Conservation (phyloP, 2,888 invertebrate species). For the Hirtodrosophila cameraria region DNA sequence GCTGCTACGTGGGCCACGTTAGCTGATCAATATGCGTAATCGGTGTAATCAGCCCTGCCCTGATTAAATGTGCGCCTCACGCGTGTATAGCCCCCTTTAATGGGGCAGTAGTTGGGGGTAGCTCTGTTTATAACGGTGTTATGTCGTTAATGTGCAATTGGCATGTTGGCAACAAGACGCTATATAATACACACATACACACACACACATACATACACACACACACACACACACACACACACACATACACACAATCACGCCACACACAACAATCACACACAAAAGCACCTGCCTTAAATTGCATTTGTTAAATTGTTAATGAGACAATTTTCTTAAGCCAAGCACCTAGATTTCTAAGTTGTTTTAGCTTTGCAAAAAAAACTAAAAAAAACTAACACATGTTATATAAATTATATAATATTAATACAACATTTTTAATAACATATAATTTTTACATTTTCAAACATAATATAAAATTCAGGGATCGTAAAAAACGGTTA, state of each 20-base stretch:
- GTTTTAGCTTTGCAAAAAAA: too few species aligned
- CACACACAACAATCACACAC: constrained; percentile 19
- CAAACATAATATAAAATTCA: too few species aligned
- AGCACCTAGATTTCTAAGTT: constrained; percentile 36
- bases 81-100: constrained; percentile 9
- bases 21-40: constrained; percentile 76
- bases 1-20: constrained; percentile 53
- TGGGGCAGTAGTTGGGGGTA: constrained; percentile 1
- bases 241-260: constrained; percentile 26
- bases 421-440: too few species aligned
- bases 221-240: constrained; percentile 16
- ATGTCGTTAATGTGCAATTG: constrained; percentile 82
- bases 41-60: constrained; percentile 63
- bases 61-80: constrained; percentile 41
- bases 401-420: too few species aligned
- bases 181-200: constrained; percentile 30
- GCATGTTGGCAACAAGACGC: constrained; percentile 77
- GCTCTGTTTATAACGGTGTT: constrained; percentile 75
- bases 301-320: constrained; percentile 74
- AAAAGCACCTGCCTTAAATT: constrained; percentile 51
- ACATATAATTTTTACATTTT: too few species aligned
- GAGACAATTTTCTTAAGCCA: constrained; percentile 65
- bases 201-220: constrained; percentile 14
- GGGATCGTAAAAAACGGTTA: too few species aligned
- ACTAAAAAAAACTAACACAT: too few species aligned